Percentiles rank a stretch among this genome's conserved stretches.
phyloP scores from a whole-genome alignment of 2,888 invertebrate species.

The Drosophila picticornis region DNA sequence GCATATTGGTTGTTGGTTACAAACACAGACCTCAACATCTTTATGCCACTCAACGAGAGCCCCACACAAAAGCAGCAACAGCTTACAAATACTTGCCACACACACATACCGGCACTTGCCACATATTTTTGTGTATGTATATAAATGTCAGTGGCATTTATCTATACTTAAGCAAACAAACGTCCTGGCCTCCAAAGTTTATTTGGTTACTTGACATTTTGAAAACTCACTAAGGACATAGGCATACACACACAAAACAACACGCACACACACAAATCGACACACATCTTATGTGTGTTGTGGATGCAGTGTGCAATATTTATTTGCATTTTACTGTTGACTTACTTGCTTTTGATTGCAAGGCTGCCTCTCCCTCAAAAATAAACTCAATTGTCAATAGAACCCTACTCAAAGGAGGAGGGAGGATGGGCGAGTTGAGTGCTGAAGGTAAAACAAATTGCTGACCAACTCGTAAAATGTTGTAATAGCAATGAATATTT shows the following conservation, averaged over 20 bases:
- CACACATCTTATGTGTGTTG: constrained; percentile 2
- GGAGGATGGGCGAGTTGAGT: neutral
- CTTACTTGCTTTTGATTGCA: constrained; percentile 70
- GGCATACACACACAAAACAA: constrained; percentile 7
- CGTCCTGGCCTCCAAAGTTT: constrained; percentile 62
- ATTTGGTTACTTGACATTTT: constrained; percentile 77
- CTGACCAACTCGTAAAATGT: constrained; percentile 59
- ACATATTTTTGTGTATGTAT: constrained; percentile 29
- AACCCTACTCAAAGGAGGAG: neutral
- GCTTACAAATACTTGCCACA: constrained; percentile 13
- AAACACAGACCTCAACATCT: constrained; percentile 56
- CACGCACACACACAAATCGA: constrained; percentile 2
- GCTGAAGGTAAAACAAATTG: constrained; percentile 43
- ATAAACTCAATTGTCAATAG: constrained; percentile 53
- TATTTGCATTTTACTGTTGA: constrained; percentile 71
- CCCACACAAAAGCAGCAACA: neutral
- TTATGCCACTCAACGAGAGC: constrained; percentile 53
- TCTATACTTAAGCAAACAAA: constrained; percentile 76
- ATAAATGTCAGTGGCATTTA: constrained; percentile 73
- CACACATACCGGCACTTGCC: constrained; percentile 25
- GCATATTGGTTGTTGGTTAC: constrained; percentile 52
- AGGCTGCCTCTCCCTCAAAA: constrained; percentile 29
- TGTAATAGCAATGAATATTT: constrained; percentile 78
- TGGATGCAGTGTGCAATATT: constrained; percentile 54
- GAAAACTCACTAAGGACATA: constrained; percentile 56